Evolutionary conservation across 2,888 invertebrate genomes (phyloP).

Genomic region (Tachina fera): DNA sequence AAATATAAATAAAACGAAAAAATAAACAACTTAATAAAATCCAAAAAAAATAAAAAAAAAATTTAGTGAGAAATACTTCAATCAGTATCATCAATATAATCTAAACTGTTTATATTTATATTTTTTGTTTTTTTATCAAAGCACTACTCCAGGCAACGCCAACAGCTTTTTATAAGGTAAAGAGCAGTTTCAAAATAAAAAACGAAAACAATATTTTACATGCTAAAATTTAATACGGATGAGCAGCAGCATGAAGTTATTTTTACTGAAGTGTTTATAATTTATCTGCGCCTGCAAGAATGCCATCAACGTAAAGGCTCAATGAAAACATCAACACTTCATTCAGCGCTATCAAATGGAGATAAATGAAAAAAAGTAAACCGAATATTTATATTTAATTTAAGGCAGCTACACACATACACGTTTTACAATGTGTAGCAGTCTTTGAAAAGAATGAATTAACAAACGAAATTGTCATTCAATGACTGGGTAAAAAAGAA

Average conservation of each 20-base stretch:
- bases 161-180: background rate
- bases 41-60: background rate
- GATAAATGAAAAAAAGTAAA: background rate
- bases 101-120: background rate
- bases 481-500: no score
- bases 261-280: conserved; percentile 20
- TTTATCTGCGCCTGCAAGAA: conserved; percentile 7
- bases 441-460: no score
- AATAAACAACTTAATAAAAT: conserved; percentile 12
- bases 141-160: background rate
- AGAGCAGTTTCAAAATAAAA: conserved; percentile 17
- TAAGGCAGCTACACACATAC: background rate
- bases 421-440: no score
- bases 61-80: conserved; percentile 20
- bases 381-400: conserved; percentile 8
- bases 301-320: conserved; percentile 25
- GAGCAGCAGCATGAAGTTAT: background rate
- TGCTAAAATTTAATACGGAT: conserved; percentile 1
- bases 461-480: no score
- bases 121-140: conserved; percentile 20
- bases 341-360: conserved; percentile 7
- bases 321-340: conserved; percentile 41
- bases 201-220: background rate
- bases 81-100: conserved; percentile 16
- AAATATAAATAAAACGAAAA: background rate